These are phyloP conservation scores for Corvus moneduloides DNA, from an alignment of 2,113 vertebrate genomes.

Conservation along the genomic window DNA sequence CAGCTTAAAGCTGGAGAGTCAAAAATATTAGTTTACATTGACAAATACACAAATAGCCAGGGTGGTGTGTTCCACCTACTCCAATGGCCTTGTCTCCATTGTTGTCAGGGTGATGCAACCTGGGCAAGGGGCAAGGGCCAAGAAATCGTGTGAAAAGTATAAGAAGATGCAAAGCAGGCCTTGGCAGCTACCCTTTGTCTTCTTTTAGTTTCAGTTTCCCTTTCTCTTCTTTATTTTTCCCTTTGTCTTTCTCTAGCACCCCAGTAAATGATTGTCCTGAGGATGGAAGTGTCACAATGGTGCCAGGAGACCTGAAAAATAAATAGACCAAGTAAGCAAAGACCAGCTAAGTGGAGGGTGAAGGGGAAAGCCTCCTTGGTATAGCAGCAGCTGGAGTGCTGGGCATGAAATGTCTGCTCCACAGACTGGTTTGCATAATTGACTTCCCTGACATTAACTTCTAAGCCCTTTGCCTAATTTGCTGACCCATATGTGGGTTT, in stretches of 20 bases:
- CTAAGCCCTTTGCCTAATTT: background rate
- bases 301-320: background rate
- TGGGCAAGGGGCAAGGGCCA: background rate
- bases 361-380: background rate
- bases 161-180: background rate
- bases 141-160: background rate
- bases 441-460: background rate
- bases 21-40: background rate
- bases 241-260: background rate
- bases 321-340: background rate
- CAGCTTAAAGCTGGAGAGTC: background rate
- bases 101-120: background rate
- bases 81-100: background rate
- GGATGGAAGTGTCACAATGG: background rate
- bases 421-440: background rate
- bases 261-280: background rate
- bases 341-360: rapidly evolving
- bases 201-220: background rate
- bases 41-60: background rate
- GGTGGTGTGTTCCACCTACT: background rate
- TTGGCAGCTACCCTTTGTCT: background rate
- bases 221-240: background rate
- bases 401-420: background rate
- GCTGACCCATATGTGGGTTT: background rate
- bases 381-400: background rate